Percentiles rank a stretch among this genome's conserved stretches.
phyloP scores from a whole-genome alignment of 1,140 invertebrate species.

The Uloborus diversus region DNA sequence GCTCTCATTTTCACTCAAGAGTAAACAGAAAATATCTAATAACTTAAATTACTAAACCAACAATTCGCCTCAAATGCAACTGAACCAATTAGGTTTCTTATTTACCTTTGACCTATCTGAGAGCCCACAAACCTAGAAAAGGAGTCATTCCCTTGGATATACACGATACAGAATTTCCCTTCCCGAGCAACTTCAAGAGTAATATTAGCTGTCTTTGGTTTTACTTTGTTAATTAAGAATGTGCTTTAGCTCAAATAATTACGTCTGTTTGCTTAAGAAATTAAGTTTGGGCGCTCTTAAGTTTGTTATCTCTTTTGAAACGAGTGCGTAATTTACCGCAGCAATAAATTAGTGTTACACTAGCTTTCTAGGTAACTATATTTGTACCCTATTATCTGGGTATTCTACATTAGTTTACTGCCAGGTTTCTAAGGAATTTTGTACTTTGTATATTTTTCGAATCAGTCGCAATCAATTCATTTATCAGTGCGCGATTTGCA shows the following conservation, averaged over 20 bases:
- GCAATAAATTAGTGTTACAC: not conserved
- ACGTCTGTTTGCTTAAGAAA: slow-evolving; percentile 13
- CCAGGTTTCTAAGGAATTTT: no score
- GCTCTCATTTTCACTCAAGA: no score
- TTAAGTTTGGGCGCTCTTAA: slow-evolving; percentile 5
- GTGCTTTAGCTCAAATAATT: not conserved
- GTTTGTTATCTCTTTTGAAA: slow-evolving; percentile 17
- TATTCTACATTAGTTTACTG: no score
- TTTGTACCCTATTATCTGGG: slow-evolving; percentile 6
- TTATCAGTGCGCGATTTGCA: no score
- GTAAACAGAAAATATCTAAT: not conserved
- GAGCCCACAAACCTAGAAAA: no score
- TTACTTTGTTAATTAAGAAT: slow-evolving; percentile 22
- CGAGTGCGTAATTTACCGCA: not conserved
- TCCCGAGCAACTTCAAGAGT: not conserved
- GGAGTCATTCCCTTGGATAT: not conserved
- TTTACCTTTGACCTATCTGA: not conserved
- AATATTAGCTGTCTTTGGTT: not conserved
- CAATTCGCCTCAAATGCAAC: not conserved
- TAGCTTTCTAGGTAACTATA: not conserved
- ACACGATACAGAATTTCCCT: slow-evolving; percentile 8
- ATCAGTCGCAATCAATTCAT: no score
- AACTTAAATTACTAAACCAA: not conserved
- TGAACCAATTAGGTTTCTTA: slow-evolving; percentile 14
- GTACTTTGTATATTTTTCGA: no score